Evolutionary conservation across 2,888 invertebrate species (phyloP).

Genomic region (Dasypogon diadema): DNA sequence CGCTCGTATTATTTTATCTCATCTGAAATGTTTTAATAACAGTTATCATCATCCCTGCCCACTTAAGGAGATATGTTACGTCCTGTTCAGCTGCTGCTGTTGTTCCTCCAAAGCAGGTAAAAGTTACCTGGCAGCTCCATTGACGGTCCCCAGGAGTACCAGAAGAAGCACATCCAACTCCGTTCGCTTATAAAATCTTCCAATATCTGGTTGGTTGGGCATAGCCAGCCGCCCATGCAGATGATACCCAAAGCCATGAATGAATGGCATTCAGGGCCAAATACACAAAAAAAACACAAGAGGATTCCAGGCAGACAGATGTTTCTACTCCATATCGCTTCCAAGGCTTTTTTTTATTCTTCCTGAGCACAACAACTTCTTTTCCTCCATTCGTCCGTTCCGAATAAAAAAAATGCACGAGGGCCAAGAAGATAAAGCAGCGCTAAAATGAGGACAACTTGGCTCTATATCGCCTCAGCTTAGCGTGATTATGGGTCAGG

Average conservation of each 20-base stretch:
- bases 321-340: slow-evolving; percentile 19
- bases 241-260: slow-evolving; percentile 30
- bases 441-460: slow-evolving; percentile 33
- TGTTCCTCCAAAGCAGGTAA: slow-evolving; percentile 4
- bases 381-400: background rate
- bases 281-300: slow-evolving; percentile 3
- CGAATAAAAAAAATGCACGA: background rate
- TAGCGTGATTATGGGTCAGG: slow-evolving; percentile 1
- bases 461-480: slow-evolving; percentile 13
- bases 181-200: background rate
- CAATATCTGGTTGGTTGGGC: background rate
- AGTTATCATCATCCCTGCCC: slow-evolving; percentile 25
- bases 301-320: slow-evolving; percentile 20
- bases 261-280: slow-evolving; percentile 26
- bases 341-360: slow-evolving; percentile 8
- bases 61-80: slow-evolving; percentile 32
- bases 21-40: slow-evolving; percentile 46
- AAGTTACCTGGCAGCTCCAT: background rate
- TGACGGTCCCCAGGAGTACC: background rate
- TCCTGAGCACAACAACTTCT: slow-evolving; percentile 6
- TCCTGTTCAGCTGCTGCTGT: slow-evolving; percentile 38
- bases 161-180: background rate
- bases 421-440: slow-evolving; percentile 25
- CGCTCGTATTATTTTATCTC: slow-evolving; percentile 14
- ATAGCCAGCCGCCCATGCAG: slow-evolving; percentile 17